Base-by-base conservation (phyloP, 2,113 vertebrate species). In the Calypte anna region DNA sequence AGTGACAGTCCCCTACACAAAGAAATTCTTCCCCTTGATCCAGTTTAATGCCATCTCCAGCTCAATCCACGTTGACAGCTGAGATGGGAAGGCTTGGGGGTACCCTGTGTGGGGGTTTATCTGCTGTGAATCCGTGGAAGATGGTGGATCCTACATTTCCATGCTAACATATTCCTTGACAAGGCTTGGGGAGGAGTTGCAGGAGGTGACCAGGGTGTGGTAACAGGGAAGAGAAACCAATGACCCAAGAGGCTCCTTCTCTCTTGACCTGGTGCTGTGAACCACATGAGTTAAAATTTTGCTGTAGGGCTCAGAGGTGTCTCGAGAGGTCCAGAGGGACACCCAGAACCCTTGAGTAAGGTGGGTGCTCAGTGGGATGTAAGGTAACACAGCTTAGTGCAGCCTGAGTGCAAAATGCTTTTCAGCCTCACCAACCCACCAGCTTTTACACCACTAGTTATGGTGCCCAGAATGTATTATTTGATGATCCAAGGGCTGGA, bases 251-350 rank as follows among this genome's bases (percentile, higher is more conserved):
- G 57, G 57, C 81, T 83, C 77, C 48, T 57, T 43, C 68, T 43
- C 2, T 75, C 40, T 44, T 76, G 78, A 66, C 36, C 0, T 78
- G 86, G 70, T 92, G 33, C 90, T 94, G 80, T 94, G 82, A 67
- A 74, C n/a, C 92, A 24, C 73, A 14, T 22, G 13, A 80, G 76
- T 92, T 74, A 0, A 91, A 64, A 90, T 93, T 93, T 80, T 20
- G 13, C 80, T 83, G 93, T 82, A 88, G 95, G 94, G 94, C 79
- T 91, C 91, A 90, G 95, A 30, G 95, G 91, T 94, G 93, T 94
- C 88, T 94, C 86, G 76, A 95, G 90, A 95, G 91, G 91, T 91
- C 8, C 95, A 97, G 77, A 95, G 94, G 77, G 85, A 96, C 54
- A 86, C 82, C 94, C 81, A 59, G 94, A 88, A 3, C 88, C 88